Base-by-base conservation (phyloP, 2,888 invertebrate genomes). In the Mimumesa dahlbomi region DNA sequence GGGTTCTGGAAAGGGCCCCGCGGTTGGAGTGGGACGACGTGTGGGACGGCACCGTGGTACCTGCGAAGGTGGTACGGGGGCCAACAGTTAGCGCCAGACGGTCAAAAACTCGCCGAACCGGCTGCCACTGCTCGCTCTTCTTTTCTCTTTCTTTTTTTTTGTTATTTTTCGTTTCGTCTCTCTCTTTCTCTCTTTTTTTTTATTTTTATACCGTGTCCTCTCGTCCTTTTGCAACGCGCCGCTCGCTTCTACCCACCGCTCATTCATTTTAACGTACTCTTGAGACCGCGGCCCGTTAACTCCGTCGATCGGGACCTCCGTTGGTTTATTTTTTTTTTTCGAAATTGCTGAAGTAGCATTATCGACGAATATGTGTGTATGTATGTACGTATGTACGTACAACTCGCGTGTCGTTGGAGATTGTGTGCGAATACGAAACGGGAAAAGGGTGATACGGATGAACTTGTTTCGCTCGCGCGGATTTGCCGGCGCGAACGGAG, bases 91-190 rank as follows among this genome's bases (percentile, higher is more conserved):
- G 85, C 85, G 84, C 81, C 85, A 86, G 86, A 86, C 85, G 84
- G 84, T 85, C 86, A 84, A 86, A 87, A 87, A 86, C 85, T 85
- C 73, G 82, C 85, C 82, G 85, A 81, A 86, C 86, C 86, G 86
- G 86, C 85, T 85, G 75, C 79, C 68, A 74, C 69, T 54, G 71
- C 53, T 45, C 49, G 42, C 18, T 46, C 29, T 57, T 57, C 49
- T 56, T 45, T 56, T 66, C 61, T 67, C 63, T 14, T 56, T 25
- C 22, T 11, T 29, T 16, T 19, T 42, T 22, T n/a, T 9, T 2
- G 25, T 43, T 13, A 21, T 50, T 22, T 22, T 25, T 56, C 31
- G 11, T 34, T n/a, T n/a, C n/a, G n/a, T n/a, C n/a, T n/a, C n/a
- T n/a, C n/a, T n/a, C n/a, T n/a, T n/a, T n/a, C n/a, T n/a, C n/a